Conservation (phyloP, 2,888 invertebrate species). For the Siphonodentalium dalli region DNA sequence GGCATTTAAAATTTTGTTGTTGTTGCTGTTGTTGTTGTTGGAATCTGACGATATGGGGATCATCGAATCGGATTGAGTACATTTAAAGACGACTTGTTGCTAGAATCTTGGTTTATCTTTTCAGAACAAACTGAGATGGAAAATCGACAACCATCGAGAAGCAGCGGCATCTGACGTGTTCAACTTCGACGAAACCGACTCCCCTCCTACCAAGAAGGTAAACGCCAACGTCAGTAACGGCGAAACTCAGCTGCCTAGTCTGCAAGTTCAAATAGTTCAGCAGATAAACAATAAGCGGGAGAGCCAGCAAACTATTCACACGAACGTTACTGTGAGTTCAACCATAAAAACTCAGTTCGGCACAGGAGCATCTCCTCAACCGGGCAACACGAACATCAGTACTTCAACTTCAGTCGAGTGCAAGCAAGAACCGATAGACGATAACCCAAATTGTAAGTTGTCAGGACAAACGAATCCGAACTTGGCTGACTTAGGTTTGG, state of each 20-base stretch:
- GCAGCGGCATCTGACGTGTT: conserved; percentile 37
- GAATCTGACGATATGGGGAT: no score
- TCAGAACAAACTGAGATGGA: conserved; percentile 50
- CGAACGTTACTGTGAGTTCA: conserved; percentile 86
- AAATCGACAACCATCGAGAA: conserved; percentile 49
- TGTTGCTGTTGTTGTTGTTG: no score
- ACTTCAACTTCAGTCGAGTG: conserved; percentile 48
- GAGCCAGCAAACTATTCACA: conserved; percentile 86
- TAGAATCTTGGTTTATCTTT: conserved; percentile 21
- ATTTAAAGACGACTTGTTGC: no score
- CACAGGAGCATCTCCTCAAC: conserved; percentile 6
- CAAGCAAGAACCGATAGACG: conserved; percentile 73
- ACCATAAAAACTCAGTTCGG: conserved; percentile 74
- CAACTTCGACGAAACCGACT: conserved; percentile 43
- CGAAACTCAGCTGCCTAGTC: conserved; percentile 61
- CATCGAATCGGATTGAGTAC: no score
- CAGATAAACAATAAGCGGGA: conserved; percentile 79
- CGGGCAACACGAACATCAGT: conserved; percentile 34
- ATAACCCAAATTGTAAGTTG: conserved; percentile 31
- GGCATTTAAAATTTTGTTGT: no score
- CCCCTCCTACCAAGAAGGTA: conserved; percentile 12
- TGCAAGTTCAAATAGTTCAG: conserved; percentile 91
- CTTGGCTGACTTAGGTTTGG: conserved; percentile 33
- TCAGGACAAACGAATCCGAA: conserved; percentile 28
- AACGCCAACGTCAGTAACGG: conserved; percentile 23